These are phyloP conservation scores for Linnaemya vulpina DNA, from an alignment of 2,888 invertebrate genomes.

Conservation along the genomic window DNA sequence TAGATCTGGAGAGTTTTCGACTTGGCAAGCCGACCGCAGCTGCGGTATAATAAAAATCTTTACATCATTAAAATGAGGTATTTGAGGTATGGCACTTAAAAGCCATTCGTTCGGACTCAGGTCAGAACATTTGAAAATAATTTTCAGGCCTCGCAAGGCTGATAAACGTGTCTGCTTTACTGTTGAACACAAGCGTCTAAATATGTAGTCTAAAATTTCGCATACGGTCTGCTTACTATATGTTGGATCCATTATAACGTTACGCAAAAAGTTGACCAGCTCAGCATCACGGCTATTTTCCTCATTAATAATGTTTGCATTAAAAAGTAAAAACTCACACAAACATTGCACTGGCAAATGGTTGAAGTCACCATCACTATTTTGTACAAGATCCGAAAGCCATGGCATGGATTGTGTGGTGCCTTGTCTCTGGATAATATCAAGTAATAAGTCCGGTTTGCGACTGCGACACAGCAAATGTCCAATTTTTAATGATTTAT, in stretches of 20 bases:
- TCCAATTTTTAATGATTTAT: constrained; percentile 91
- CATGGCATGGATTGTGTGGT: constrained; percentile 98
- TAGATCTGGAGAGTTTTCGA: constrained; percentile 91
- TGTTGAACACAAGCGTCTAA: constrained; percentile 91
- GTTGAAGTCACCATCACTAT: constrained; percentile 90
- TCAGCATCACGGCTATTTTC: constrained; percentile 88
- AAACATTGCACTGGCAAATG: constrained; percentile 98
- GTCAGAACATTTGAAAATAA: constrained; percentile 85
- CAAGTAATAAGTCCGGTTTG: constrained; percentile 95
- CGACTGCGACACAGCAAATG: constrained; percentile 94
- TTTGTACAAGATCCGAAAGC: constrained; percentile 96
- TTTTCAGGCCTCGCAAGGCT: constrained; percentile 88
- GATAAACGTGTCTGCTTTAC: constrained; percentile 90
- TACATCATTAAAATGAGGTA: constrained; percentile 91
- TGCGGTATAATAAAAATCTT: constrained; percentile 88
- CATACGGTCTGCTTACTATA: constrained; percentile 87
- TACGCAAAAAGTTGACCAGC: constrained; percentile 85
- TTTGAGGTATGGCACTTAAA: constrained; percentile 86
- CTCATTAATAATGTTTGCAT: constrained; percentile 87
- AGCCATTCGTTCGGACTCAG: constrained; percentile 85
- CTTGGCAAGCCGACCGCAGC: constrained; percentile 93
- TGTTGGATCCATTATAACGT: constrained; percentile 84
- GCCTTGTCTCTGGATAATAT: constrained; percentile 95
- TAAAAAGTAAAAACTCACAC: constrained; percentile 95
- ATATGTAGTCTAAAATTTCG: constrained; percentile 93